These are phyloP conservation scores for Drosophila dunni DNA, from an alignment of 1,140 invertebrate species.

Conservation along the genomic window DNA sequence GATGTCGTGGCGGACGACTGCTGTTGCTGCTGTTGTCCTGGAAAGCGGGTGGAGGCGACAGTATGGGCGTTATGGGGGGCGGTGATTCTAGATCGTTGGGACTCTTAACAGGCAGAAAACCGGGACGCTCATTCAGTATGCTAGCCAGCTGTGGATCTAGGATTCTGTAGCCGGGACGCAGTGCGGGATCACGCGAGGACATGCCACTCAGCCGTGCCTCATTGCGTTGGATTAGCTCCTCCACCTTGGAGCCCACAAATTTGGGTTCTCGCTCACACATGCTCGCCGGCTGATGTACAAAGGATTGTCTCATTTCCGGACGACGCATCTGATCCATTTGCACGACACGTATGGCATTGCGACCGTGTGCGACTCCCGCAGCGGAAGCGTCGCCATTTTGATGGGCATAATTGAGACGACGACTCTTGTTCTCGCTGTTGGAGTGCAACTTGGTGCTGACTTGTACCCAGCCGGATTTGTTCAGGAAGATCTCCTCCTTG, in stretches of 20 bases:
- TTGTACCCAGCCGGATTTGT: constrained; percentile 84
- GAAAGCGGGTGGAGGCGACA: constrained; percentile 86
- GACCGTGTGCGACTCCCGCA: constrained; percentile 25
- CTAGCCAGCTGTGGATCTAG: constrained; percentile 77
- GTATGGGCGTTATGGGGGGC: constrained; percentile 85
- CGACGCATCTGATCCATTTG: constrained; percentile 58
- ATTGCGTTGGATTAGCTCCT: constrained; percentile 79
- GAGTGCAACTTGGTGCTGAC: constrained; percentile 67
- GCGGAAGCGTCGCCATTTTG: constrained; percentile 39
- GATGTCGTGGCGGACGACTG: constrained; percentile 47
- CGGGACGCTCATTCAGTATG: constrained; percentile 81
- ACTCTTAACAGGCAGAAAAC: constrained; percentile 78
- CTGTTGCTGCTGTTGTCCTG: constrained; percentile 83
- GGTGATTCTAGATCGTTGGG: constrained; percentile 77
- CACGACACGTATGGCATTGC: constrained; percentile 41
- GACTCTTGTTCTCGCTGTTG: constrained; percentile 48
- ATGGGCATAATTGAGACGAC: constrained; percentile 52
- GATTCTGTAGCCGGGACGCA: constrained; percentile 77
- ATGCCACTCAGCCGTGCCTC: constrained; percentile 62
- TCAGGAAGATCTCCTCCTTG: constrained; percentile 81
- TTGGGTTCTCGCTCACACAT: constrained; percentile 55
- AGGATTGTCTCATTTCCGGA: constrained; percentile 51
- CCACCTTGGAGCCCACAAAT: constrained; percentile 76
- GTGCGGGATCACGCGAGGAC: constrained; percentile 42
- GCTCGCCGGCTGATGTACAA: constrained; percentile 56